Evolutionary conservation across 2,113 vertebrate genomes (phyloP), one percentile per base, ranked within the genome.

Genomic region (Anoura caudifer): DNA sequence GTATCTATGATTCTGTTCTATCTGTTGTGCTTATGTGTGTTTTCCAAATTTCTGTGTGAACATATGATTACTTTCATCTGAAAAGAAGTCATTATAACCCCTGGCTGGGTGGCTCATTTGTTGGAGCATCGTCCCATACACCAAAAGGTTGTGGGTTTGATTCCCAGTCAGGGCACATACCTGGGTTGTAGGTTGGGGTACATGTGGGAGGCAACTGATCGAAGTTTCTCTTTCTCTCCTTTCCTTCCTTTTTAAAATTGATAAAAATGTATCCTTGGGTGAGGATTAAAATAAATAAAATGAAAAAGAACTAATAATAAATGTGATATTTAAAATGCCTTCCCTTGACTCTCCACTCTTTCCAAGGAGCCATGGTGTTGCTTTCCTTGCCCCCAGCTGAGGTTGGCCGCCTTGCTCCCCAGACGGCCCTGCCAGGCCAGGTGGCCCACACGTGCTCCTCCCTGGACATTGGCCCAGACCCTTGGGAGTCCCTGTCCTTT

Each of bases 301-400:
- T 54, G 16, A 20, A 59, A 59, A 59, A 59, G 20, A 59, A 59
- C 22, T 24, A 20, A 17, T 52, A 96, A 86, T 93, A 91, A 86
- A 89, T 0, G 36, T 73, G 89, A 17, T 56, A 22, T 84, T 80
- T 41, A 11, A 24, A 38, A 15, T 2, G 14, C 15, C 28, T 15
- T 11, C 52, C 16, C 4, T 20, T 0, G 3, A 16, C 50, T 45
- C 70, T 72, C 1, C 3, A 0, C 7, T 9, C 14, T 36, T 3
- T 15, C 20, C 6, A 2, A 20, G 77, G 41, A 36, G 17, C 3
- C 10, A 1, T 0, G 0, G 7, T 1, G 22, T 6, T 12, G 19
- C 19, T 24, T 4, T 33, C 31, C 69, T 33, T 65, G 8, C 20
- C 31, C 43, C 13, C 20, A 59, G 56, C 56, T 59, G 22, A 59